Percentiles rank a stretch among this genome's conserved stretches.
Conservation (phyloP, 2,888 invertebrate genomes). For the Parochlus steinenii region DNA sequence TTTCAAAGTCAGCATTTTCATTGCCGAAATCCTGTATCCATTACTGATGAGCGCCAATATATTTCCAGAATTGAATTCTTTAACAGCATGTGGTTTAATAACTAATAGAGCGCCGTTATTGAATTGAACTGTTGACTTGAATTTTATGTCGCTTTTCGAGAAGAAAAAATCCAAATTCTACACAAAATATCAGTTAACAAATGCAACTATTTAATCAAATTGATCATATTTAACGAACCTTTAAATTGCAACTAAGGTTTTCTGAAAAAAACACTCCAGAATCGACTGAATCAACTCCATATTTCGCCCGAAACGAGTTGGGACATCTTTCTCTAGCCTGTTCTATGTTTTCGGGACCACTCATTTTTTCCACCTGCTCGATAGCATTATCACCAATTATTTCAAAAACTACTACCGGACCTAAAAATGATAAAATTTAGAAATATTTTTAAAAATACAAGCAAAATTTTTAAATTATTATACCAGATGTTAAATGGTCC, state of each 20-base stretch:
- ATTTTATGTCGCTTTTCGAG: slow-evolving; percentile 30
- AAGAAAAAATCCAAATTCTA: slow-evolving; percentile 49
- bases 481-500: slow-evolving; percentile 11
- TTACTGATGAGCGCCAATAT: slow-evolving; percentile 56
- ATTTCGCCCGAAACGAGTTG: slow-evolving; percentile 44
- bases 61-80: slow-evolving; percentile 48
- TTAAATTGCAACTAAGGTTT: slow-evolving; percentile 34
- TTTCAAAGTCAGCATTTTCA: slow-evolving; percentile 65
- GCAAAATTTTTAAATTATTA: slow-evolving; percentile 1
- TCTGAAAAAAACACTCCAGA: slow-evolving; percentile 55
- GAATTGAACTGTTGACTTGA: slow-evolving; percentile 40
- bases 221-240: slow-evolving; percentile 24
- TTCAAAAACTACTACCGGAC: slow-evolving; percentile 24
- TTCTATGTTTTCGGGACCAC: slow-evolving; percentile 38
- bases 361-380: slow-evolving; percentile 21
- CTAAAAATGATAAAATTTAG: too few species aligned
- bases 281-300: slow-evolving; percentile 46
- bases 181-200: slow-evolving; percentile 16
- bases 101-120: slow-evolving; percentile 62
- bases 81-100: slow-evolving; percentile 78
- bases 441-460: slow-evolving; percentile 1
- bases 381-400: slow-evolving; percentile 25
- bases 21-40: slow-evolving; percentile 60
- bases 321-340: slow-evolving; percentile 38
- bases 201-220: slow-evolving; percentile 8